Evolutionary conservation across 2,797 vertebrate genomes (phyloP), one percentile per base, ranked within the genome.

Genomic region (Coluber constrictor): DNA sequence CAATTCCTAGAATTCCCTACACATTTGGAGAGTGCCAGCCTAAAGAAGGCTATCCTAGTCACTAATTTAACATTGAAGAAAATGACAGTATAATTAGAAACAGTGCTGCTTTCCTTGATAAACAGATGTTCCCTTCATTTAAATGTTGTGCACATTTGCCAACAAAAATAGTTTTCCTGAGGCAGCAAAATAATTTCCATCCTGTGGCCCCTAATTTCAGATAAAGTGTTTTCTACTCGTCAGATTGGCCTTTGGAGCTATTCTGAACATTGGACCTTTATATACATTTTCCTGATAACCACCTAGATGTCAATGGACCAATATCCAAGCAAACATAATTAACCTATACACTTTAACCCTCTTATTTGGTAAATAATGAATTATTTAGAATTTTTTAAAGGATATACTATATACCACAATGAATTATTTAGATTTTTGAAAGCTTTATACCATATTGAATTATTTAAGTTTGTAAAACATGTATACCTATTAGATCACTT

Each of bases 11-110:
- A 83, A 83, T 83, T 47, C 79, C 43, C 74, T 83, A 47, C 74
- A 83, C 74, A 83, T 83, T 37, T 83, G 74, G 74, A 83, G 37
- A 83, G 43, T 83, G 74, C 74, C 37, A 83, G 37, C 23, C 43
- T 47, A 47, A 83, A 47, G 79, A 47, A 83, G 79, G 79, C 79
- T 83, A 83, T 96, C 93, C 94, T 94, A 95, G 96, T 96, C 96
- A 96, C 96, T 97, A 97, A 97, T 97, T 97, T 96, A 97, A 94
- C 90, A 93, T 94, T 94, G 95, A 96, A 95, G 91, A 96, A 97
- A 96, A 96, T 96, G 96, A 97, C 86, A 61, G 96, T 95, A 97
- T 97, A 97, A 97, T 98, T 97, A 97, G 96, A 97, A 97, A 96
- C 96, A 97, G 94, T 92, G 92, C 88, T 94, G 95, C 94, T 95